Base-by-base conservation (phyloP, 2,797 vertebrate genomes). In the Chromis chromis region DNA sequence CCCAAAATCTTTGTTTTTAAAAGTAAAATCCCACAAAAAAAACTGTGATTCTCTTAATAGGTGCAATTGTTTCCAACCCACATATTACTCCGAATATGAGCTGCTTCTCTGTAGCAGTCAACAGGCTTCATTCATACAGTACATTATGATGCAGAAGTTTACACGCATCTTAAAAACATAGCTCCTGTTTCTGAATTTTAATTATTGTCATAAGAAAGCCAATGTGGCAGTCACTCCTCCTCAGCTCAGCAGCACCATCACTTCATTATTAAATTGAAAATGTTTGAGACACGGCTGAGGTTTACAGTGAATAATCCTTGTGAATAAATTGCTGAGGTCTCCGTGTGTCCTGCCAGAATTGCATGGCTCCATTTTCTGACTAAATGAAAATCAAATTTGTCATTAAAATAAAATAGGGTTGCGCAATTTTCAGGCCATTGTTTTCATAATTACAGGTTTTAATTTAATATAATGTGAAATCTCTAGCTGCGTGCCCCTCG, bases 381-480 rank as follows among this genome's bases (percentile, higher is more conserved):
- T 72, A 24, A 74, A 76, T 21, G 12, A 74, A 80, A 76, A 74
- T 74, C 76, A 66, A 86, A 81, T 86, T 65, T 72, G 54, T 86
- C 76, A 49, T 80, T 88, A 56, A 76, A 84, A 85, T 55, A 55
- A 82, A 88, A 82, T 10, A 0, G 17, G 24, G 40, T 67, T 50
- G 48, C 65, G 14, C 70, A 79, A 66, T 86, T 83, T 78, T 62
- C 61, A 33, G 62, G 25, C 62, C 28, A 72, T 88, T 89, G 86
- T 86, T 88, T 88, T 64, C 6, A 42, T 87, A 89, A 89, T 87
- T 85, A 71, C 74, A 77, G 76, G 84, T 90, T 91, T 90, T 89
- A 86, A 91, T 85, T 83, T 28, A 73, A 88, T 88, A 84, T 83
- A 85, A 90, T 90, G 72, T 64, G 70, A 88, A 90, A 90, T 88